Evolutionary conservation across 2,888 invertebrate species (phyloP), one percentile per base, ranked within the genome.

Genomic region (Peribatodes rhomboidaria): DNA sequence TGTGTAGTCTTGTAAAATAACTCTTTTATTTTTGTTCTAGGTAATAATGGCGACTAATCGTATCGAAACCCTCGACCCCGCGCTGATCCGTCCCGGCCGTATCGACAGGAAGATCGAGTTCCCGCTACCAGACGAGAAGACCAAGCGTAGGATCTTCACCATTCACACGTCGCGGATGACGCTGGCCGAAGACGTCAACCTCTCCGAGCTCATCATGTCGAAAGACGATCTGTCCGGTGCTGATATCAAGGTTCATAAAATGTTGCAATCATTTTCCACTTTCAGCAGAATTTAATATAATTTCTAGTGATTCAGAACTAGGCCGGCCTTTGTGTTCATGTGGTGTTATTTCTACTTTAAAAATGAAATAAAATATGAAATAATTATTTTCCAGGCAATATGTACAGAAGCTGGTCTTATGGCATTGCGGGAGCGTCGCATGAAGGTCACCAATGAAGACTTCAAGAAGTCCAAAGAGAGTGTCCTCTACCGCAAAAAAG

Each of bases 141-240:
- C 99, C 0, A 99, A 99, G 86, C 95, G 98, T 61, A 95, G 99
- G 72, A 99, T 99, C 82, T 99, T 99, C 86, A 98, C 97, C 71
- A 99, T 99, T 79, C 99, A 99, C 89, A 99, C 99, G 0, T 98
- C 98, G n/a, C 95, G 98, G 72, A 99, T 99, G 99, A 99, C 99
- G 0, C 93, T 99, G 64, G 97, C 99, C 10, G 97, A 97, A 68
- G 99, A 99, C 92, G 99, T 99, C 9, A 98, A 99, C 84, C 94
- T 99, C 11, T 98, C 97, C 66, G 99, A 99, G 87, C 95, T 99
- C 56, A 99, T 99, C 70, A 98, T 99, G 98, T 98, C 99, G 4
- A 99, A 99, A 87, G 99, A 99, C 94, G 99, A 99, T 93, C 95
- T 99, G 14, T 99, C 99, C 57, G 99, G 99, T 18, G 98, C 98